Evolutionary conservation across 2,888 invertebrate genomes (phyloP), one percentile per base, ranked within the genome.

Genomic region (Cacoxenus indagator): DNA sequence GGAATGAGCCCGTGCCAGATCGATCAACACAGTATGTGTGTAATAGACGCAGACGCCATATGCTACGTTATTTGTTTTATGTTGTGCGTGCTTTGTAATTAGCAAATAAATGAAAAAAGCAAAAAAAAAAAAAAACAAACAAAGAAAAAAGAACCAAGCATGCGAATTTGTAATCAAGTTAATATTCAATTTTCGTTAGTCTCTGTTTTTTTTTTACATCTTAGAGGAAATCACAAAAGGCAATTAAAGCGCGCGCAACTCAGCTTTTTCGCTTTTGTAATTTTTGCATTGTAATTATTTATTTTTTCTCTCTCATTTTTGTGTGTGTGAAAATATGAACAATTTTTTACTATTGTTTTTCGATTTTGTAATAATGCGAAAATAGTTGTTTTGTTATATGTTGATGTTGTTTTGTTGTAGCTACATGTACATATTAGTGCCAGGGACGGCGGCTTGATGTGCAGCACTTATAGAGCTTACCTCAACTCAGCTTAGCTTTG

Each of bases 321-420:
- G 59, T 61, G 59, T 45, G 17, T 62, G 61, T 62, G 61, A 62
- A 62, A 62, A 62, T 19, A 59, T 59, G 8, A 17, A 31, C 37
- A 59, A 37, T 29, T 37, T n/a, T n/a, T 57, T 26, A 57, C n/a
- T 48, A 48, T 48, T 48, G 48, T 48, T n/a, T n/a, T 37, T 48
- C 48, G 19, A 48, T 48, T 48, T 48, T 48, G 48, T 19, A 48
- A 48, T 48, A 48, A 48, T 19, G 48, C 48, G 19, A n/a, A 48
- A 48, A 19, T 5, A 2, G 9, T 37, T 1, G 2, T 37, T 37
- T 37, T 5, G 1, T 37, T 31, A 11, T 37, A 11, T 37, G 3
- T 37, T 8, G 8, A 11, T 37, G 37, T 37, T 37, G 4, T 71
- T 71, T 68, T 65, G 68, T 70, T 70, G 68, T 72, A n/a, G n/a